phyloP scores from a whole-genome alignment of 2,888 invertebrate genomes.

The Pardosa pseudoannulata region DNA sequence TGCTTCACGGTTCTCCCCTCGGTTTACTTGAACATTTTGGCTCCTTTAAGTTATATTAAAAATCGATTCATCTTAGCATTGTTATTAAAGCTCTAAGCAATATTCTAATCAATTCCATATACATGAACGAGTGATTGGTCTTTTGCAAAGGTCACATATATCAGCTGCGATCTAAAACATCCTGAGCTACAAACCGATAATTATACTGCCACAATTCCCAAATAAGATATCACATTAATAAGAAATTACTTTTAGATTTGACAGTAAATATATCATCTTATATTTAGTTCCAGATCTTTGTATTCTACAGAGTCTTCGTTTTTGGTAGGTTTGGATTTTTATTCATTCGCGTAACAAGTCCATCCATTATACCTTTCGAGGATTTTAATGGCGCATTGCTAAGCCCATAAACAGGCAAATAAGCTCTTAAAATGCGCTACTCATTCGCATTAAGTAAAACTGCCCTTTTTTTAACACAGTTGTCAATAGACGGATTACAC shows the following conservation, averaged over 20 bases:
- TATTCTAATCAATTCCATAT: too few relatives aligned
- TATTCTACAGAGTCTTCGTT: not conserved
- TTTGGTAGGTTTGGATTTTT: not conserved
- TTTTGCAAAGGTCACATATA: too few relatives aligned
- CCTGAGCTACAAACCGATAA: not conserved
- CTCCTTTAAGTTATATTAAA: too few relatives aligned
- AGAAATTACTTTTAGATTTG: not conserved
- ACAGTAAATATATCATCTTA: constrained; percentile 16
- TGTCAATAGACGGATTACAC: too few relatives aligned
- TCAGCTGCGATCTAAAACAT: not conserved
- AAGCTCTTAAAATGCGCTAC: not conserved
- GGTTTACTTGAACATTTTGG: too few relatives aligned
- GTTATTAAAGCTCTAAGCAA: too few relatives aligned
- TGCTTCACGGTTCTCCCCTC: too few relatives aligned
- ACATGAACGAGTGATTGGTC: too few relatives aligned
- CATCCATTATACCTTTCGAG: constrained; percentile 9
- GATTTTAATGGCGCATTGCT: constrained; percentile 23
- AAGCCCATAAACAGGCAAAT: constrained; percentile 6
- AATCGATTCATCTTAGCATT: too few relatives aligned
- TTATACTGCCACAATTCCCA: constrained; percentile 20
- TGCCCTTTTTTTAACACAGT: too few relatives aligned
- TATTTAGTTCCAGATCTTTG: not conserved
- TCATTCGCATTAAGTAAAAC: too few relatives aligned
- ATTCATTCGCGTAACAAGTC: not conserved
- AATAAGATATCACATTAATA: constrained; percentile 35